These are phyloP conservation scores for Zelleria hepariella DNA, from an alignment of 2,888 invertebrate species.

Conservation along the genomic window DNA sequence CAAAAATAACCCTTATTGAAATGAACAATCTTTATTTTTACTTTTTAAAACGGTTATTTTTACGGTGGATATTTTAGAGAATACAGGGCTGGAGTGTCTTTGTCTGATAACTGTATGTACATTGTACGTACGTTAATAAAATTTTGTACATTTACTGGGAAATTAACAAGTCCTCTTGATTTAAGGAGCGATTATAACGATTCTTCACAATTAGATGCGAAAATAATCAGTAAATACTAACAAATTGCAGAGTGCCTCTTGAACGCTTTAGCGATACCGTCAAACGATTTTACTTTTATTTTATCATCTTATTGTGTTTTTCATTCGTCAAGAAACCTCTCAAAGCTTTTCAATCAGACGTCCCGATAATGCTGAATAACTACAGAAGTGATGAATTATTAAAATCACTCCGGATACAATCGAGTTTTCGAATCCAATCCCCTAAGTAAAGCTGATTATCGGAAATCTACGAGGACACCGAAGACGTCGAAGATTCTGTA, in stretches of 20 bases:
- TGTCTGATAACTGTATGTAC: no score
- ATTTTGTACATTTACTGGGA: no score
- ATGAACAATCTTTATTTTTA: no score
- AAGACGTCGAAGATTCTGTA: conserved; percentile 49
- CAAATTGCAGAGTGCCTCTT: not conserved
- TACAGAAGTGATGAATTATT: conserved; percentile 60
- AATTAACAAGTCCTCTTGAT: no score
- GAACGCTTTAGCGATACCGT: not conserved
- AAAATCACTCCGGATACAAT: conserved; percentile 65
- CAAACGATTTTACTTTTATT: not conserved
- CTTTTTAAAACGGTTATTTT: no score
- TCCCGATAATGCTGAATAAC: not conserved
- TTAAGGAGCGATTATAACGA: no score
- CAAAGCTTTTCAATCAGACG: not conserved
- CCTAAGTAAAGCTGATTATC: conserved; percentile 70
- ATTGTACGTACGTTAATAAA: no score
- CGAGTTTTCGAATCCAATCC: conserved; percentile 64
- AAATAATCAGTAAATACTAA: not conserved
- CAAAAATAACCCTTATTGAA: no score
- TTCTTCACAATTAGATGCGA: no score
- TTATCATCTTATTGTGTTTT: not conserved
- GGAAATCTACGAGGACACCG: conserved; percentile 46
- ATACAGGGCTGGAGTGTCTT: no score
- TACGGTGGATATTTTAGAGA: no score
- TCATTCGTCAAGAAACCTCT: not conserved